phyloP scores from a whole-genome alignment of 2,888 invertebrate species.

The Phortica magna region DNA sequence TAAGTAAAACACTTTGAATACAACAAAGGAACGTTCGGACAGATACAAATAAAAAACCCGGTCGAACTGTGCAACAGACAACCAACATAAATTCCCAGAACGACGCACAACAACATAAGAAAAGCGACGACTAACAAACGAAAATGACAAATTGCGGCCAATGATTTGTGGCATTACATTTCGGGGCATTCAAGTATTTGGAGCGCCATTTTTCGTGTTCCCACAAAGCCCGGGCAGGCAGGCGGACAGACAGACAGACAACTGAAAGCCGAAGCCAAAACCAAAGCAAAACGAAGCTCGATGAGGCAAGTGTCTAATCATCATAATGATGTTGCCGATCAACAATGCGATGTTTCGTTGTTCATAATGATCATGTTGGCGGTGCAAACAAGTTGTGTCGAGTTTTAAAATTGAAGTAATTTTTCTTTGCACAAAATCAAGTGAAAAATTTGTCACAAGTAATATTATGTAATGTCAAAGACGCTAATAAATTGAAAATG shows the following conservation, averaged over 20 bases:
- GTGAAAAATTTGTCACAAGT: background rate
- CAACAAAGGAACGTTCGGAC: background rate
- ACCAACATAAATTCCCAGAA: slow-evolving; percentile 23
- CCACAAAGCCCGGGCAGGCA: background rate
- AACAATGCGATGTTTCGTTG: background rate
- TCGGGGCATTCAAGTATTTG: slow-evolving; percentile 46
- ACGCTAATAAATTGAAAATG: background rate
- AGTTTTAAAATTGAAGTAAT: background rate
- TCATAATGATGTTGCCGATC: background rate
- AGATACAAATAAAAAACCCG: background rate
- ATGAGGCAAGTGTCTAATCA: background rate
- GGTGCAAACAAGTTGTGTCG: background rate
- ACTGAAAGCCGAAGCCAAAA: too few species aligned
- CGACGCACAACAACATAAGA: slow-evolving; percentile 23
- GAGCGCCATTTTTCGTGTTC: slow-evolving; percentile 42
- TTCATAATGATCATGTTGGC: background rate
- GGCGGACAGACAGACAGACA: background rate
- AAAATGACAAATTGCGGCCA: slow-evolving; percentile 64
- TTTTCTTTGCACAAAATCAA: background rate
- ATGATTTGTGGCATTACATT: slow-evolving; percentile 49
- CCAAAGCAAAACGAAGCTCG: slow-evolving; percentile 18
- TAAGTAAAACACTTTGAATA: background rate
- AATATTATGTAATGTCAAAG: background rate
- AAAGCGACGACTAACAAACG: slow-evolving; percentile 46
- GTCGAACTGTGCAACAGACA: background rate